A percentile compares a stretch with the other conserved stretches of the same genome.
Evolutionary conservation across 2,797 vertebrate species (phyloP).

Genomic region (Eptatretus atami): DNA sequence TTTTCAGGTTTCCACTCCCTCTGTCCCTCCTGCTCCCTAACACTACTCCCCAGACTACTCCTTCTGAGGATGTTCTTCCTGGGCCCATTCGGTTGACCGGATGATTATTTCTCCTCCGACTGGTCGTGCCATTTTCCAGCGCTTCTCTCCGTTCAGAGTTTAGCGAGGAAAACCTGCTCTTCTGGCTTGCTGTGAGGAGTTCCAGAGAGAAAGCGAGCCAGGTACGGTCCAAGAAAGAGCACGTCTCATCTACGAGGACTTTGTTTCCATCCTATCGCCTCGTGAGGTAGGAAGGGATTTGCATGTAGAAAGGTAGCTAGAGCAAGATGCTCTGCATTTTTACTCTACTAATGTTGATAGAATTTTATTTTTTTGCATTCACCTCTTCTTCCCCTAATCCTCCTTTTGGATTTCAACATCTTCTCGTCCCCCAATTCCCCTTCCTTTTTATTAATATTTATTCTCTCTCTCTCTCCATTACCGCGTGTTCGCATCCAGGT

Average conservation of each 20-base stretch:
- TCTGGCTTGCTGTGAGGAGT: conserved; percentile 12
- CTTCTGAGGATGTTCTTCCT: conserved; percentile 9
- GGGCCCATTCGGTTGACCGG: conserved; percentile 9
- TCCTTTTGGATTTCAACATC: neutral
- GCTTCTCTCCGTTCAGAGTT: conserved; percentile 10
- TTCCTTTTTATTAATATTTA: neutral
- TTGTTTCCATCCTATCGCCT: conserved; percentile 10
- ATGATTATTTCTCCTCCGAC: conserved; percentile 8
- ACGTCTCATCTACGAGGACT: conserved; percentile 10
- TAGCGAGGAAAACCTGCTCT: conserved; percentile 12
- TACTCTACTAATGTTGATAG: too few relatives aligned
- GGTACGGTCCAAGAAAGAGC: conserved; percentile 7
- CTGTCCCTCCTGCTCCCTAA: too few relatives aligned
- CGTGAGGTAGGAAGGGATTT: conserved; percentile 9
- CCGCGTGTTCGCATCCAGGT: conserved; percentile 21
- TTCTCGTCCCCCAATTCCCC: neutral
- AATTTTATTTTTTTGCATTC: neutral
- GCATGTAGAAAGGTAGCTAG: neutral
- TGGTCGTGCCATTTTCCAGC: conserved; percentile 9
- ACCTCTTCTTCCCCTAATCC: neutral
- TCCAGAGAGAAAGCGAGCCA: conserved; percentile 8
- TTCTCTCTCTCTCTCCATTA: neutral
- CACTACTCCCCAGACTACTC: neutral
- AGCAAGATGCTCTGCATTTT: too few relatives aligned
- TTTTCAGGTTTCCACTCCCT: too few relatives aligned